Percentiles rank a stretch among this genome's conserved stretches.
phyloP scores from a whole-genome alignment of 2,797 vertebrate species.

The Molossus alvarezi region DNA sequence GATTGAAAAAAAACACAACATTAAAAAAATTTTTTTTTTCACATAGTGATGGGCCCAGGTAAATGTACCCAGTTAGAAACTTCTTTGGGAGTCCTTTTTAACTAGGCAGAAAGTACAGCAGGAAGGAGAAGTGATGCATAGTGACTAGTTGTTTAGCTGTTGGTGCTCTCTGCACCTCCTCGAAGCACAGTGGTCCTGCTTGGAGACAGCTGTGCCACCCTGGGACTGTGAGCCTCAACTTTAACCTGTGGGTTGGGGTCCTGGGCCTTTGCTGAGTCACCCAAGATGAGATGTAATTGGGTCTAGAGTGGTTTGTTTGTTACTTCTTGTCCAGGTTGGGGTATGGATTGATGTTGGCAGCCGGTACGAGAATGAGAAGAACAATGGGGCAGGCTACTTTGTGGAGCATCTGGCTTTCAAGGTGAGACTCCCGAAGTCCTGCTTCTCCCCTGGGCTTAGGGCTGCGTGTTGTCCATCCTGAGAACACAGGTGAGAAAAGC shows the following conservation, averaged over 20 bases:
- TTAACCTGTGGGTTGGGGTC: neutral
- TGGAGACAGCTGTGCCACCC: neutral
- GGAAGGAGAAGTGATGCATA: neutral
- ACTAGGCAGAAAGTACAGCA: neutral
- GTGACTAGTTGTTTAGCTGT: neutral
- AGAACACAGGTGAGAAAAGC: neutral
- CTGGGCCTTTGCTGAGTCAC: neutral
- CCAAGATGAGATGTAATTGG: neutral
- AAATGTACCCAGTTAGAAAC: neutral
- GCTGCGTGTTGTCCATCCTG: neutral
- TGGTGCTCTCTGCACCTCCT: neutral
- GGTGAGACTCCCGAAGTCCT: slow-evolving; percentile 88
- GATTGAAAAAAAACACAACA: too few species aligned
- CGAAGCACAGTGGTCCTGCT: neutral
- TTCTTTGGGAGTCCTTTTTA: neutral
- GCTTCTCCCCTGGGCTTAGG: neutral
- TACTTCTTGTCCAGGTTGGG: slow-evolving; percentile 93
- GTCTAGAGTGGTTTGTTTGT: neutral
- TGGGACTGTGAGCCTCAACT: neutral
- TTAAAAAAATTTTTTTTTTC: neutral
- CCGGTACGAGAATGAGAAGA: slow-evolving; percentile 95
- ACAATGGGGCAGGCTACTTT: slow-evolving; percentile 96
- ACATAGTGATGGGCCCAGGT: neutral
- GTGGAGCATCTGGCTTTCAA: slow-evolving; percentile 98
- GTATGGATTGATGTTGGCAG: slow-evolving; percentile 96